Base-by-base conservation (phyloP, 2,888 invertebrate species). In the Eupithecia centaureata region DNA sequence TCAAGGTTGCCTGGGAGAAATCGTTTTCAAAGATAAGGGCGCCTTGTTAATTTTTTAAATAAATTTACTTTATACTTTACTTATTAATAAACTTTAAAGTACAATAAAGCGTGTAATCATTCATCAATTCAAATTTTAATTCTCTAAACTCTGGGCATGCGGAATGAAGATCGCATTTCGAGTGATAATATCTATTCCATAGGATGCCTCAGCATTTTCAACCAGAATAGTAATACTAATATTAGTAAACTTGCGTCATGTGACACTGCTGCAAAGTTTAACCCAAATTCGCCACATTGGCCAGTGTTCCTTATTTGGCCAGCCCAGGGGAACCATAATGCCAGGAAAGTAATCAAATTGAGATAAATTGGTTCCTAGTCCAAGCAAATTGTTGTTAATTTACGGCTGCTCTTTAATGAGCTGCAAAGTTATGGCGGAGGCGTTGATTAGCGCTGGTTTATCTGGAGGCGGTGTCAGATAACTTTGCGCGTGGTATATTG, bases 321-420 rank as follows among this genome's bases (percentile, higher is more conserved):
- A 35, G 63, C 67, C 61, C 69, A 56, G 57, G 67, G 70, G 73
- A 69, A 65, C 42, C 51, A 61, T 67, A 68, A 69, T 75, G 71
- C 72, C 70, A 62, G 68, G 71, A 70, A 72, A 71, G 70, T 72
- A 72, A 76, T 75, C 73, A 73, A 75, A 76, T 73, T 73, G 75
- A 75, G 76, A 76, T 75, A 74, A 75, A 76, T 76, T 65, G 68
- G 63, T 56, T 68, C 61, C 61, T 63, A 64, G 70, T 68, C 61
- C 69, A 66, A 63, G 66, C 57, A 67, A 67, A 67, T 70, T 70
- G 66, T 70, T 66, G 70, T 61, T 63, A 65, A 70, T 70, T 70
- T 70, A 70, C 70, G 60, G 27, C 52, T 57, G 52, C 47, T 60
- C 52, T 66, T 70, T 70, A 70, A 70, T 70, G 63, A 67, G 66